Evolutionary conservation across 2,888 invertebrate genomes (phyloP), one percentile per base, ranked within the genome.

Genomic region (Pomacea canaliculata): DNA sequence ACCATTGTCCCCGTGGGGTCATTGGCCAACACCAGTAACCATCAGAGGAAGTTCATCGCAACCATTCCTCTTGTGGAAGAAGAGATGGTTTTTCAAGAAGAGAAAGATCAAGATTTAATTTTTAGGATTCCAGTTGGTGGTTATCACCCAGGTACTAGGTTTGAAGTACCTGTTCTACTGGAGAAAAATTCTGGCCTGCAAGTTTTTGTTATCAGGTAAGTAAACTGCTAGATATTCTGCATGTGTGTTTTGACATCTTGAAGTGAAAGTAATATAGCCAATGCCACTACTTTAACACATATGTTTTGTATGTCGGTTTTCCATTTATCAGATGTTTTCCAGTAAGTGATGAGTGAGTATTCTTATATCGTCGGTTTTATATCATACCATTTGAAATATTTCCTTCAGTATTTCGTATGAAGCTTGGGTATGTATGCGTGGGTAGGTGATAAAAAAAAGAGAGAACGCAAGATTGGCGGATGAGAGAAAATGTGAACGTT

Each of bases 151-250:
- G 94, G 96, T 88, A 96, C 97, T 59, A 94, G 95, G 87, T 93
- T 98, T 85, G 96, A 97, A 91, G 94, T 97, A 48, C 97, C 97
- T 1, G 96, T 97, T 56, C 96, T 96, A 87, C 93, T 98, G 78
- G 90, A 91, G 76, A 89, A 90, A 13, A 89, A 89, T 73, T 89
- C 91, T 5, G 86, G 88, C 77, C 85, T 90, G 81, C 94, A 95
- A 77, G 95, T 95, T 67, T 95, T 97, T 88, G 95, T 96, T 79
- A 94, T 97, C 85, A 95, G 95, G 97, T 96, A 91, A 92, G 93
- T 83, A 68, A 63, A 63, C 63, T 63, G 23, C 23, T 23, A 23
- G 23, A 23, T 23, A 23, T 23, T 23, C 23, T 23, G 23, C 0
- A 23, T 23, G 60, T 60, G 60, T 60, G 18, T n/a, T 60, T 60